Percentiles rank a stretch among this genome's conserved stretches.
phyloP scores from a whole-genome alignment of 2,113 vertebrate genomes.

The Oostethus manadensis region DNA sequence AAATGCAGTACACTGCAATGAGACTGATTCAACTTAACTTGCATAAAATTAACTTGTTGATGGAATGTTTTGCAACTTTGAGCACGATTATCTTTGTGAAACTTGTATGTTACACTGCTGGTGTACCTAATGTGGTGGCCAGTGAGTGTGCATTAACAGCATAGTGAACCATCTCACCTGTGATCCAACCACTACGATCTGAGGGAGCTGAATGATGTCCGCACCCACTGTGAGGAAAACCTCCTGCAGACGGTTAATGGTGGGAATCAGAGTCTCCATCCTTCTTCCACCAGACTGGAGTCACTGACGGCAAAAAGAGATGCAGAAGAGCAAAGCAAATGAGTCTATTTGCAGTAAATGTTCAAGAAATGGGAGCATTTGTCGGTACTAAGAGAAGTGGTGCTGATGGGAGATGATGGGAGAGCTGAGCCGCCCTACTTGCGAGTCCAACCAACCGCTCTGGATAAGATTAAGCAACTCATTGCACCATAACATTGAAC shows the following conservation, averaged over 20 bases:
- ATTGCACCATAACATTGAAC: neutral
- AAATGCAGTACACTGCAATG: too few species aligned
- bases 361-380: neutral
- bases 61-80: too few species aligned
- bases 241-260: slow-evolving; percentile 78
- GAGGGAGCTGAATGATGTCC: slow-evolving; percentile 75
- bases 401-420: slow-evolving; percentile 67
- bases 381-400: slow-evolving; percentile 19
- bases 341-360: neutral
- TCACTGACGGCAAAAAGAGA: neutral
- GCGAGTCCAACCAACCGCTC: neutral
- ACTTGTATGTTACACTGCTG: neutral
- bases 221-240: slow-evolving; percentile 76
- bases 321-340: neutral
- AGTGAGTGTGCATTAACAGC: neutral
- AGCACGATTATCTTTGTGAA: neutral
- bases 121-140: neutral
- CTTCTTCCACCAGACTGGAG: slow-evolving; percentile 11
- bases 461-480: too few species aligned
- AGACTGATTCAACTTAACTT: too few species aligned
- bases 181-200: slow-evolving; percentile 76
- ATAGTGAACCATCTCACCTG: slow-evolving; percentile 55
- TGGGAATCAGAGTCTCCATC: slow-evolving; percentile 78
- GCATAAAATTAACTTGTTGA: neutral
- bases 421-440: slow-evolving; percentile 28